Conservation (phyloP, 2,797 vertebrate species). For the Gallirallus australis region DNA sequence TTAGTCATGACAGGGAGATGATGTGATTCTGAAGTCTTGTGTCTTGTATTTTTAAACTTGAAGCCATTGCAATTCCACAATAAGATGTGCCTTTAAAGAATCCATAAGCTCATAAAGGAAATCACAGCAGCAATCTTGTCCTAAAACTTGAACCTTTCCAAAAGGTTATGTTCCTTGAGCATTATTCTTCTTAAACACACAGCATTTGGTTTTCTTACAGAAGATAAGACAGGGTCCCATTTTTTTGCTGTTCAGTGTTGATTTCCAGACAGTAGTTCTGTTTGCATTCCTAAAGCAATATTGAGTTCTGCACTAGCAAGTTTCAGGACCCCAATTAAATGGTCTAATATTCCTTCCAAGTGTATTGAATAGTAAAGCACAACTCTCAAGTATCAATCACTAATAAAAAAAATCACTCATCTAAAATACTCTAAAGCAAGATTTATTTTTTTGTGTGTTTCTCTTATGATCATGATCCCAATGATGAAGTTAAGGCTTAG, state of each 20-base stretch:
- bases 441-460: not conserved
- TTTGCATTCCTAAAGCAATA: not conserved
- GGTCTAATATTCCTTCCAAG: not conserved
- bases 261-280: not conserved
- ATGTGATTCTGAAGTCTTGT: not conserved
- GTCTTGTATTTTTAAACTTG: constrained; percentile 26
- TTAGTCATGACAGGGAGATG: not conserved
- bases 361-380: not conserved
- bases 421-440: not conserved
- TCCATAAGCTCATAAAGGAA: not conserved
- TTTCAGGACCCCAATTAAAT: not conserved
- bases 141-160: not conserved
- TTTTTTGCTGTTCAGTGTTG: not conserved
- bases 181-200: not conserved
- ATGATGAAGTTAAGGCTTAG: not conserved
- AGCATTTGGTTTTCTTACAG: not conserved
- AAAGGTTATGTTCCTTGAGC: not conserved
- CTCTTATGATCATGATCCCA: not conserved
- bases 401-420: not conserved
- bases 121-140: not conserved
- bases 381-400: not conserved
- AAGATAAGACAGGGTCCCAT: not conserved
- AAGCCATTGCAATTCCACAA: not conserved
- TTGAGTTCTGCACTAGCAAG: not conserved
- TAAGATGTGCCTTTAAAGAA: not conserved